Percentiles rank a stretch among this genome's conserved stretches.
Conservation (phyloP, 1,140 invertebrate genomes). For the Pseudomyrmex gracilis region DNA sequence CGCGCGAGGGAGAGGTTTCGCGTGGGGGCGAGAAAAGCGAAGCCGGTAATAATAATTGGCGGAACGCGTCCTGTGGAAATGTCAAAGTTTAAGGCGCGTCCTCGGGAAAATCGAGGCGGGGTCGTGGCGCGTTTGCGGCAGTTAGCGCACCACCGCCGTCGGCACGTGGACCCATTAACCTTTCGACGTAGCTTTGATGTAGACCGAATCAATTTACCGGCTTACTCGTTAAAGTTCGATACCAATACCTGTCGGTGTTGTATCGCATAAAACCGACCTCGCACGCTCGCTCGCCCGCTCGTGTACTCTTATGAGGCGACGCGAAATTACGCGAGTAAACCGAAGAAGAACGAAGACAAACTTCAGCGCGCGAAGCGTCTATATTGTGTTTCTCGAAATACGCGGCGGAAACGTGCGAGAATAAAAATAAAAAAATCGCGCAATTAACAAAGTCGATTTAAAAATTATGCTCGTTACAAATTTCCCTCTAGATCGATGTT, state of each 20-base stretch:
- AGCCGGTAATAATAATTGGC: slow-evolving; percentile 27
- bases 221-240: slow-evolving; percentile 50
- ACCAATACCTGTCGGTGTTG: slow-evolving; percentile 22
- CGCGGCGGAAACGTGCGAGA: not conserved
- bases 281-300: slow-evolving; percentile 1
- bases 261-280: slow-evolving; percentile 37
- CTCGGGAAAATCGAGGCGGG: not conserved
- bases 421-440: too few relatives aligned
- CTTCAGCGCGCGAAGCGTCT: too few relatives aligned
- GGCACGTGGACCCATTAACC: slow-evolving; percentile 60
- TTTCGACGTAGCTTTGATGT: slow-evolving; percentile 56
- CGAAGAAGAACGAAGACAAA: not conserved
- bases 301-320: slow-evolving; percentile 3
- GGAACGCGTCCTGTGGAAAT: slow-evolving; percentile 38
- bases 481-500: too few relatives aligned
- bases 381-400: too few relatives aligned
- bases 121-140: not conserved
- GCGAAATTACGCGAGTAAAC: not conserved
- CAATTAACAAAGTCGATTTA: not conserved
- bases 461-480: not conserved
- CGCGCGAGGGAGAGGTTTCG: not conserved
- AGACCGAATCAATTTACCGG: slow-evolving; percentile 58
- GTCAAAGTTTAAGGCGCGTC: slow-evolving; percentile 58
- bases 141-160: not conserved
- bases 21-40: not conserved